Percentiles rank a stretch among this genome's conserved stretches.
Evolutionary conservation across 2,888 invertebrate genomes (phyloP).

Genomic region (Drosophila macrospina): DNA sequence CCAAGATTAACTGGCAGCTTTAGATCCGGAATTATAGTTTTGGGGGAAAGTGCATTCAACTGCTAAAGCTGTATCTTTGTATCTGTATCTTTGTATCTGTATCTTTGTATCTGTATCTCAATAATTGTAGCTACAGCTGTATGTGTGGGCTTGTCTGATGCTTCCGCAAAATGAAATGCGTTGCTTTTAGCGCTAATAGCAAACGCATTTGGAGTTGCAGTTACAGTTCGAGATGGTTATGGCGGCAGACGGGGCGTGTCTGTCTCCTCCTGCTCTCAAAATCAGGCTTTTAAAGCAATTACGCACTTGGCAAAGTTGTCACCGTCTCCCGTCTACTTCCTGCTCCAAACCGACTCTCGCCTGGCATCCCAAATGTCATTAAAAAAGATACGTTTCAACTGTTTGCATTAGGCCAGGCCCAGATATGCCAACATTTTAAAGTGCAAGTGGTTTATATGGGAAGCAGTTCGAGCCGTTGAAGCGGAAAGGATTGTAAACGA

Average conservation of each 20-base stretch:
- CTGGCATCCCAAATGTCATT: slow-evolving; percentile 53
- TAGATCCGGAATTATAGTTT: slow-evolving; percentile 5
- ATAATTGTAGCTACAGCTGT: slow-evolving; percentile 17
- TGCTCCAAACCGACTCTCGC: slow-evolving; percentile 57
- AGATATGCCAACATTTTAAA: slow-evolving; percentile 16
- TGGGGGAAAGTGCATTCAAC: slow-evolving; percentile 30
- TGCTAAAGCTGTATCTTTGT: slow-evolving; percentile 13
- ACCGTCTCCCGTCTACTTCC: slow-evolving; percentile 56
- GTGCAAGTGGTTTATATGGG: slow-evolving; percentile 5
- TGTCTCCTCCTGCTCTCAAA: slow-evolving; percentile 39
- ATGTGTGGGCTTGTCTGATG: slow-evolving; percentile 35
- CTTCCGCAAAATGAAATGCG: slow-evolving; percentile 66
- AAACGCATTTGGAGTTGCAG: slow-evolving; percentile 22
- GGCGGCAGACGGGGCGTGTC: slow-evolving; percentile 53
- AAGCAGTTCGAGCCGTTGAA: neutral
- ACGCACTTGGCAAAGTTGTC: slow-evolving; percentile 68
- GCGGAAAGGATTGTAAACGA: slow-evolving; percentile 17
- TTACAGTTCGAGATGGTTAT: neutral
- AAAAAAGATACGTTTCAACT: slow-evolving; percentile 35
- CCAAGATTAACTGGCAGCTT: slow-evolving; percentile 4
- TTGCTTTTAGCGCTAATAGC: slow-evolving; percentile 70
- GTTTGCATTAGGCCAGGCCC: slow-evolving; percentile 40
- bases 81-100: slow-evolving; percentile 17
- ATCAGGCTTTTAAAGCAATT: slow-evolving; percentile 73
- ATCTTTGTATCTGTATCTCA: slow-evolving; percentile 15